These are phyloP conservation scores for Paedocypris sp. DNA, from an alignment of 2,113 vertebrate species.

Conservation along the genomic window DNA sequence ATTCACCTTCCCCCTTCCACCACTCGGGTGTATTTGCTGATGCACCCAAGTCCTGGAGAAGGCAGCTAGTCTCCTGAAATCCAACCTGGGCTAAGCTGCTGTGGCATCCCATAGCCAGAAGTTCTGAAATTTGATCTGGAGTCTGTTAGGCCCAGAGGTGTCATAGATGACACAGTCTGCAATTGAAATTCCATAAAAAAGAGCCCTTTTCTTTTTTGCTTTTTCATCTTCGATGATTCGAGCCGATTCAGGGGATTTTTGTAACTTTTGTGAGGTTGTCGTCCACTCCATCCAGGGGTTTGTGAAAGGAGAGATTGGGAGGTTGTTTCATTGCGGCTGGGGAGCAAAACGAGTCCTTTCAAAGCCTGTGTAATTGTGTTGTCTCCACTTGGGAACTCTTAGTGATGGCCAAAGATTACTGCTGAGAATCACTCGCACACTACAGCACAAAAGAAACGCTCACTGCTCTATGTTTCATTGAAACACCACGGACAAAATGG, in stretches of 20 bases:
- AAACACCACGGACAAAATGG: too few species aligned
- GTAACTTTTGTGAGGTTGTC: too few species aligned
- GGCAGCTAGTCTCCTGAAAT: slow-evolving; percentile 17
- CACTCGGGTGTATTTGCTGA: too few species aligned
- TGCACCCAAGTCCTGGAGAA: too few species aligned
- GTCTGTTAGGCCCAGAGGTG: slow-evolving; percentile 12
- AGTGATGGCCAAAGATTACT: slow-evolving; percentile 4
- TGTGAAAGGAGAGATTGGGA: slow-evolving; percentile 24
- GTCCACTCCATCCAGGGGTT: slow-evolving; percentile 16
- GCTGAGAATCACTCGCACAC: slow-evolving; percentile 5
- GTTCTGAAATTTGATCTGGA: slow-evolving; percentile 16
- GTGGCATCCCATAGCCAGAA: slow-evolving; percentile 14
- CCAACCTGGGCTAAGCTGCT: slow-evolving; percentile 1
- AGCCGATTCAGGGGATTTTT: too few species aligned
- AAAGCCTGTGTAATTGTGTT: slow-evolving; percentile 27
- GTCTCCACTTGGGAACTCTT: slow-evolving; percentile 20
- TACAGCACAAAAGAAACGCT: slow-evolving; percentile 14
- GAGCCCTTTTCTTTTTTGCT: background rate
- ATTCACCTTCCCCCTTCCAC: background rate
- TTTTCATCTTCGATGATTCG: too few species aligned
- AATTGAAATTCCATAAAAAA: slow-evolving; percentile 5
- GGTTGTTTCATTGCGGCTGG: slow-evolving; percentile 32
- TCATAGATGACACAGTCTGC: background rate
- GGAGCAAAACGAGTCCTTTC: slow-evolving; percentile 4
- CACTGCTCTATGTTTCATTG: too few species aligned